Base-by-base conservation (phyloP, 1,140 invertebrate species). In the Pollicipes pollicipes region DNA sequence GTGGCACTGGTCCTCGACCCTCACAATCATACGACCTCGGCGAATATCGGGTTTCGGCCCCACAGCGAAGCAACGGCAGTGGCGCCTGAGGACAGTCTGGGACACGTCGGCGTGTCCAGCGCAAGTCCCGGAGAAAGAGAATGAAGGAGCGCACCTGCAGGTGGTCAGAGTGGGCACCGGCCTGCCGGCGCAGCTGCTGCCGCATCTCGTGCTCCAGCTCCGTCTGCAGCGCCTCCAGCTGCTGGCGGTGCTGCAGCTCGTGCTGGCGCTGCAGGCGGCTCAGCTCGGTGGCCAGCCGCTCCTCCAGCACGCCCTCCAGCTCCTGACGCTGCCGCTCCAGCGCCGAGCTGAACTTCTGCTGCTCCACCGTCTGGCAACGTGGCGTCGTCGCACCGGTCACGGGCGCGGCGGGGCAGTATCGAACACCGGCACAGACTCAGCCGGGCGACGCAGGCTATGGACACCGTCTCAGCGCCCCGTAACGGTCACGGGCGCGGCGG, bases 131-230 rank as follows among this genome's bases (percentile, higher is more conserved):
- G n/a, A n/a, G n/a, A n/a, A n/a, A n/a, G n/a, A n/a, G n/a, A n/a
- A n/a, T n/a, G n/a, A n/a, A n/a, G n/a, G n/a, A n/a, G n/a, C n/a
- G n/a, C n/a, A 58, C 88, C 71, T 84, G 83, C 68, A 95, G 79
- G 78, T 95, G 90, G 79, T 94, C 91, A 35, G 85, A 82, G 79
- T 95, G 90, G 17, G 90, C 86, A 75, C 90, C 88, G 10, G 89
- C 84, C 76, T 94, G 91, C 58, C 88, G 80, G 75, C 88, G 87
- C 67, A 96, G 77, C 77, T 93, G 87, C 66, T 83, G 79, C n/a
- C 88, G 83, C 32, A 95, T 79, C 74, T 93, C 88, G 66, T 83
- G 79, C 77, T 94, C 88, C 75, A 87, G 84, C 58, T 85, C 83
- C 73, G 87, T 85, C 72, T 83, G 81, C 64, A 88, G 82, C 71